Conservation (phyloP, 2,113 vertebrate genomes). For the Orycteropus afer region DNA sequence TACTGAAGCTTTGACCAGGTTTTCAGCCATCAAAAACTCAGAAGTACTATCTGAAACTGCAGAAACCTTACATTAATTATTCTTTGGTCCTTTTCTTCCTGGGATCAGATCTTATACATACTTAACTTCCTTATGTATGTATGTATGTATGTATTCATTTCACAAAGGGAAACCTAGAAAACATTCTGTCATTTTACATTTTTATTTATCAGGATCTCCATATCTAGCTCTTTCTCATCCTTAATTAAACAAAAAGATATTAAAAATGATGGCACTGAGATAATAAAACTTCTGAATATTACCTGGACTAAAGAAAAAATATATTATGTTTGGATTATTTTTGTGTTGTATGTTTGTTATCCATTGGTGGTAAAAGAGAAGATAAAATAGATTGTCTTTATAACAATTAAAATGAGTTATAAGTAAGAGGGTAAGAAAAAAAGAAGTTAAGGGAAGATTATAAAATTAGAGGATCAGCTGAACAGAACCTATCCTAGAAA, state of each 20-base stretch:
- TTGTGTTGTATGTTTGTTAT: slow-evolving; percentile 14
- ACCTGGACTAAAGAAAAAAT: slow-evolving; percentile 41
- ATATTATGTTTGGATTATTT: slow-evolving; percentile 32
- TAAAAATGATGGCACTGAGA: slow-evolving; percentile 8
- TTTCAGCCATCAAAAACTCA: slow-evolving; percentile 86
- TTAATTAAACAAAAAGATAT: not conserved
- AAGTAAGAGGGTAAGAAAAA: slow-evolving; percentile 19
- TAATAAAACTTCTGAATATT: not conserved
- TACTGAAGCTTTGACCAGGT: slow-evolving; percentile 70
- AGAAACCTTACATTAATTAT: slow-evolving; percentile 61
- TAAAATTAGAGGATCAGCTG: slow-evolving; percentile 15
- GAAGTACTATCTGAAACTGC: slow-evolving; percentile 87
- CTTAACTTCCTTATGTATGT: not conserved
- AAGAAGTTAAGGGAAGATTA: slow-evolving; percentile 3
- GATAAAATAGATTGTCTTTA: slow-evolving; percentile 3
- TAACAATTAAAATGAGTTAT: slow-evolving; percentile 22
- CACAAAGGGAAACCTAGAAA: not conserved
- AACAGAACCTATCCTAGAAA: not conserved
- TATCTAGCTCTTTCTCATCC: not conserved
- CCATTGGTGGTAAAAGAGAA: slow-evolving; percentile 28
- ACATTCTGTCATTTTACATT: not conserved
- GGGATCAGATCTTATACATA: not conserved
- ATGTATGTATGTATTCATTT: not conserved
- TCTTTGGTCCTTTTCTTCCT: slow-evolving; percentile 5
- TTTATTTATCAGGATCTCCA: slow-evolving; percentile 16